phyloP scores from a whole-genome alignment of 2,797 vertebrate genomes.

The Molossus molossus region DNA sequence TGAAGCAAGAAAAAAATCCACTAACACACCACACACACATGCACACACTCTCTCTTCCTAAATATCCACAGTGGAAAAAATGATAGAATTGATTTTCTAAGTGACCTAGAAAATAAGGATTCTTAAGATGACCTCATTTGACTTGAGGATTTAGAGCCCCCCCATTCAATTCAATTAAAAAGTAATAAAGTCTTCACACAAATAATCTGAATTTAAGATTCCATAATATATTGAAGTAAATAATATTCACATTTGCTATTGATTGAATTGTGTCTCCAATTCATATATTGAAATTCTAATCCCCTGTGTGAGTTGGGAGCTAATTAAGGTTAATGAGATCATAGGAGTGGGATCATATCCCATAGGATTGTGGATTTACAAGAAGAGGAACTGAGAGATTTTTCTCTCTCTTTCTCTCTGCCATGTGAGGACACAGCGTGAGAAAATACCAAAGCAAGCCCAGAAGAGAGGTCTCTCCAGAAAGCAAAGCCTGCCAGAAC shows the following conservation, averaged over 20 bases:
- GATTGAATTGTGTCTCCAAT: not conserved
- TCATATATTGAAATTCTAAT: not conserved
- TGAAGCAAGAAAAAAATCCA: not conserved
- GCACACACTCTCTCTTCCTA: not conserved
- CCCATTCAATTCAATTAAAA: not conserved
- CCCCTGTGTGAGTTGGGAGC: not conserved
- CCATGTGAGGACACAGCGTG: not conserved
- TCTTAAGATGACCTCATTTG: constrained; percentile 20
- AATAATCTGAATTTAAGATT: constrained; percentile 16
- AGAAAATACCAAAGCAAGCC: not conserved
- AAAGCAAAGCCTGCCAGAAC: not conserved
- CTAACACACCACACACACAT: not conserved
- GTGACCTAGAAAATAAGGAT: not conserved
- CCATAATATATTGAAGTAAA: not conserved
- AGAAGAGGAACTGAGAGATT: not conserved
- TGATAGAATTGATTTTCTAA: not conserved
- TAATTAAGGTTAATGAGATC: not conserved
- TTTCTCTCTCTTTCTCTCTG: not conserved
- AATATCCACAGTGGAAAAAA: not conserved
- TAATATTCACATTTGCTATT: not conserved
- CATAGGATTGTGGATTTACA: not conserved
- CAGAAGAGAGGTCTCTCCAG: not conserved
- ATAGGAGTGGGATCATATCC: not conserved
- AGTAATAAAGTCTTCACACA: not conserved
- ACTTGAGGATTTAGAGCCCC: not conserved